Evolutionary conservation across 2,888 invertebrate species (phyloP), one percentile per base, ranked within the genome.

Genomic region (Hermaeophaga mercurialis): DNA sequence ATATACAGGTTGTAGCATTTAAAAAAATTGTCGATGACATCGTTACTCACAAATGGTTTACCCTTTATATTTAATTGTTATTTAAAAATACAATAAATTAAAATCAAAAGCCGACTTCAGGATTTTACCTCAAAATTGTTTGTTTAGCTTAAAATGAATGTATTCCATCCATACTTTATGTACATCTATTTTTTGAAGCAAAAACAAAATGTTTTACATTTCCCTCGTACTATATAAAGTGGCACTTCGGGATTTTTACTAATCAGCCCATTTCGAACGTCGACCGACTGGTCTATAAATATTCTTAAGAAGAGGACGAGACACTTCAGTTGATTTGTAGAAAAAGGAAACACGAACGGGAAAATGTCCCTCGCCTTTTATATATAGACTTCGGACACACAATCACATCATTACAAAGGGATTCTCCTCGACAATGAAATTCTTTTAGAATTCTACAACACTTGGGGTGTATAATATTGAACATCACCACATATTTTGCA

Each of bases 291-390:
- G 22, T 39, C 39, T 39, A 39, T 75, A 75, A 75, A 76, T 75
- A 73, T 74, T 73, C 74, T 73, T 73, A 74, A 76, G 76, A 70
- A 73, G 73, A 74, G 75, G 74, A 75, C 71, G 72, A 70, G 71
- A 71, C 73, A 73, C 73, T 72, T 66, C 62, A 56, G 61, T 59
- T 58, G 58, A 60, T 62, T 55, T 56, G 47, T 50, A 45, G 46
- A 56, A 41, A 56, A 49, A 46, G 36, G 49, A 49, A 48, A 49
- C 43, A 56, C 55, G 50, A 50, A 47, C 46, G 49, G 43, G 56
- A 60, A 56, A 24, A 43, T 56, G 61, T 60, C 59, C 63, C 56
- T 58, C 33, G 53, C 47, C 48, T 44, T 43, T 17, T 17, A 14
- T 45, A 45, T 38, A 39, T 52, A 34, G 28, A 46, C 24, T 63